Conservation (phyloP, 1,140 invertebrate genomes). For the Eumaeus atala region DNA sequence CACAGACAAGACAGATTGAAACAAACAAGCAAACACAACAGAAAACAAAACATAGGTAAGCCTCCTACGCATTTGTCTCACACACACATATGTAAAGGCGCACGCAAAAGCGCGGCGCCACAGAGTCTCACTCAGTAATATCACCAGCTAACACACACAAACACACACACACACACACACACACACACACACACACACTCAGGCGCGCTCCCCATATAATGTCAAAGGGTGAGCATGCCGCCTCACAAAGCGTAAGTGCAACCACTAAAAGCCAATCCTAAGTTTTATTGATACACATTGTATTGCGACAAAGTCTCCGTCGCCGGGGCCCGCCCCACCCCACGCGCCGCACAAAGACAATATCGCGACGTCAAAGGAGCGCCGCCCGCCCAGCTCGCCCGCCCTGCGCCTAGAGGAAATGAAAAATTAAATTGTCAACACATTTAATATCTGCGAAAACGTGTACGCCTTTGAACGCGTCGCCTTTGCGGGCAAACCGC, state of each 20-base stretch:
- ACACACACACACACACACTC: constrained; percentile 30
- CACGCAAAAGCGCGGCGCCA: constrained; percentile 30
- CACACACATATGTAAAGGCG: background rate
- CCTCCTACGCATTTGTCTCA: background rate
- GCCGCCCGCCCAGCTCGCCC: constrained; percentile 43
- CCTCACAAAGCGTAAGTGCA: constrained; percentile 73
- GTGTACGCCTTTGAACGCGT: constrained; percentile 68
- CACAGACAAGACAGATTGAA: too few relatives aligned
- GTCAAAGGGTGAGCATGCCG: constrained; percentile 69
- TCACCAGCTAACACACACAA: constrained; percentile 29
- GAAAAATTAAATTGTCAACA: constrained; percentile 75
- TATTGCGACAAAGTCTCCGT: constrained; percentile 73
- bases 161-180: too few relatives aligned
- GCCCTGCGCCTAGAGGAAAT: constrained; percentile 65
- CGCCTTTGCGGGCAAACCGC: constrained; percentile 53
- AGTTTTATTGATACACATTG: constrained; percentile 75
- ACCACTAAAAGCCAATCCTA: constrained; percentile 75
- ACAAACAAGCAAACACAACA: background rate
- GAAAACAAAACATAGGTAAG: background rate
- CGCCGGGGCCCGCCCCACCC: constrained; percentile 58
- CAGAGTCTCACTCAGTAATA: constrained; percentile 40
- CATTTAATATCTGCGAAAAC: constrained; percentile 74
- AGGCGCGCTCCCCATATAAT: constrained; percentile 45
- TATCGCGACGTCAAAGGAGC: constrained; percentile 73
- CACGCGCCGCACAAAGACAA: constrained; percentile 71